Base-by-base conservation (phyloP, 1,140 invertebrate genomes). In the Gonioctena quinquepunctata region DNA sequence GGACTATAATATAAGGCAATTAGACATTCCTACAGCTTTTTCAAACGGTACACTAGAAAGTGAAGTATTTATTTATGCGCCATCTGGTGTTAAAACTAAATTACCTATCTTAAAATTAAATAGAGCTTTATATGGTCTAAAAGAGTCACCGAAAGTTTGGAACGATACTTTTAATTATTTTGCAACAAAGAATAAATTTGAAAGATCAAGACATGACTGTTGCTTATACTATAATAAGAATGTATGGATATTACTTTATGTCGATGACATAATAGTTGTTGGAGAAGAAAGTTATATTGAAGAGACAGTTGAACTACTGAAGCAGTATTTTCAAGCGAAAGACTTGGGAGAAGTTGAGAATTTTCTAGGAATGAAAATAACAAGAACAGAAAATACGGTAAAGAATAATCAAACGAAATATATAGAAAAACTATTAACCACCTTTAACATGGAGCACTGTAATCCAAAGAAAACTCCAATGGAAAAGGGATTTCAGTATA, bases 151-250 rank as follows among this genome's bases (percentile, higher is more conserved):
- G 19, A 68, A 61, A 49, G 54, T 68, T 16, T 68, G 66, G 66
- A 68, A 68, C 25, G 66, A 68, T 22, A 68, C 27, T n/a, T 68
- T 68, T 23, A 68, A n/a, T 68, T 23, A 68, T 23, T 68, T 68
- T 68, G 66, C 33, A 42, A 21, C 4, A n/a, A 68, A 66, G 23
- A 66, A 66, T 50, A 57, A 66, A 5, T 66, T 66, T 27, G n/a
- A 21, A 66, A 26, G 65, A 16, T 66, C 65, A 56, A 57, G 18
- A 57, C 49, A 42, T 68, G 23, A 68, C 25, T 61, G 13, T 7
- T 16, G 60, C 33, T 19, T 62, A 33, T 62, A 62, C 33, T 28
- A 2, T 42, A 33, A 33, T 18, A 16, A 62, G 6, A 1, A n/a
- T 19, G 2, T 62, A 21, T 62, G 18, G 7, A 18, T 62, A 42